These are phyloP conservation scores for Pherbina coryleti DNA, from an alignment of 2,888 invertebrate genomes.

Conservation along the genomic window DNA sequence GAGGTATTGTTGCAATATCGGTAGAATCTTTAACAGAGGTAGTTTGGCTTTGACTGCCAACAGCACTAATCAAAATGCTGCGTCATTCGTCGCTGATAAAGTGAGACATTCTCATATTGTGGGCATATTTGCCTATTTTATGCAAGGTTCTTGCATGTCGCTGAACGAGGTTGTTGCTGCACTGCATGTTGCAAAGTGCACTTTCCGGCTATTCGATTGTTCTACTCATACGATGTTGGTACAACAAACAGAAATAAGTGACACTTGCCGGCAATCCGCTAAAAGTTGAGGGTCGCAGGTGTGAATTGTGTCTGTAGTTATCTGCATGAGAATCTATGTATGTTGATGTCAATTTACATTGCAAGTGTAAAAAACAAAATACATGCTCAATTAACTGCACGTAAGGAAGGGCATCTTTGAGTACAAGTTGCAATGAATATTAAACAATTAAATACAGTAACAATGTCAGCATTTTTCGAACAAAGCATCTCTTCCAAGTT, in stretches of 20 bases:
- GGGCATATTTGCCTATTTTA: background rate
- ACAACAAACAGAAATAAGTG: background rate
- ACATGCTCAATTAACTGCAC: too few relatives aligned
- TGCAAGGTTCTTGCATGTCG: constrained; percentile 8
- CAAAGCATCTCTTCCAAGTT: too few relatives aligned
- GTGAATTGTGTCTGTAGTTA: background rate
- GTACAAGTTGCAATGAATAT: too few relatives aligned
- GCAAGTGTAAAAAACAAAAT: too few relatives aligned
- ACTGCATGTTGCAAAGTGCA: background rate
- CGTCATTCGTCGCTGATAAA: background rate
- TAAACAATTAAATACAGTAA: too few relatives aligned
- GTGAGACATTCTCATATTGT: background rate
- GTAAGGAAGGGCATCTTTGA: too few relatives aligned
- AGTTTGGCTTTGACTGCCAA: too few relatives aligned
- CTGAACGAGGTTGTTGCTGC: background rate
- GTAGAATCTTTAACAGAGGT: too few relatives aligned
- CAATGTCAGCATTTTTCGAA: too few relatives aligned
- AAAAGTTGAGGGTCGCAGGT: background rate
- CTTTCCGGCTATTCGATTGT: background rate
- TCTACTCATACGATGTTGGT: background rate
- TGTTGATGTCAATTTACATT: background rate
- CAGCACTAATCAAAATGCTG: background rate
- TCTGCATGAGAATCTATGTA: background rate
- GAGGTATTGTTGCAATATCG: too few relatives aligned
- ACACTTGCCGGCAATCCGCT: background rate